Evolutionary conservation across 1,140 invertebrate species (phyloP), one percentile per base, ranked within the genome.

Genomic region (Euglossa dilemma): DNA sequence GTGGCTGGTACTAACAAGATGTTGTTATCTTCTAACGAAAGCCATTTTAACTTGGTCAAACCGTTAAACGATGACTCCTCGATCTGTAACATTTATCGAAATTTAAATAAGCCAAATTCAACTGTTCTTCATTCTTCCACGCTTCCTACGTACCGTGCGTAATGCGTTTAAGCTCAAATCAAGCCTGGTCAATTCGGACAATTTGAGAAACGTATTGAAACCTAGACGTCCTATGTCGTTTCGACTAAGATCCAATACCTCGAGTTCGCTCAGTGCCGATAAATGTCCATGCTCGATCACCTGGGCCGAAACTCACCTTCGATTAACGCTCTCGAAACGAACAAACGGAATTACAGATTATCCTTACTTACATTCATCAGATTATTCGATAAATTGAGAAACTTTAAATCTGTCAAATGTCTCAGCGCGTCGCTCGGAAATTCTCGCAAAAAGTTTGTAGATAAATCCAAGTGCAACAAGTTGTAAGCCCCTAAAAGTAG

Each of bases 1-100:
- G 96, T 96, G 2, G 97, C 96, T 2, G 98, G 98, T 52, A 98
- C 96, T 6, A 98, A 92, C 0, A 98, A 94, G 66, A 98, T 97
- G 81, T 98, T 98, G 92, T 98, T 98, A 91, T 99, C 98, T 90
- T 96, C 96, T 6, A 99, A 94, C n/a, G 97, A 96, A 12, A 99
- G 93, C 18, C 96, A 96, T 92, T 97, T 96, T 16, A 99, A 91
- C 83, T 95, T 97, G 36, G 95, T 95, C 70, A 98, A 92, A 3
- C 97, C 97, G 90, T 98, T 97, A 89, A 98, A 97, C 0, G 97
- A 96, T 80, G 97, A 97, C 85, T 98, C 97, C 93, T 98, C 97
- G 36, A 98, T 96, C 97, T 98, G 92, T 67, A 95, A 95, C n/a
- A 20, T 18, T 61, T 6, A 25, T 50, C 5, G 23, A 16, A 25